These are phyloP conservation scores for Tridacna crocea DNA, from an alignment of 2,888 invertebrate genomes.

Conservation along the genomic window DNA sequence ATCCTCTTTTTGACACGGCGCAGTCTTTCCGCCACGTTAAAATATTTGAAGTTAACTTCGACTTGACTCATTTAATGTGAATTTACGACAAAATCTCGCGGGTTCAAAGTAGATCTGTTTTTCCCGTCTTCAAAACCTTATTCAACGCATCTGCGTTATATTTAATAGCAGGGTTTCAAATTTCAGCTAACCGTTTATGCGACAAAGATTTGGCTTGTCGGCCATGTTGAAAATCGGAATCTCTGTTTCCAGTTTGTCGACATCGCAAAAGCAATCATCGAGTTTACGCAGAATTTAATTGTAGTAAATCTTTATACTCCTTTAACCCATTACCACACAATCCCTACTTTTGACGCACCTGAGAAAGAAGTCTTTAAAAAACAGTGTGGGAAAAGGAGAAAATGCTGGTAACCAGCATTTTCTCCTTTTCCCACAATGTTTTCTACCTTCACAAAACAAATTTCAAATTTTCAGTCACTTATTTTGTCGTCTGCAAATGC, in stretches of 20 bases:
- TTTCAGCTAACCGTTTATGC: neutral
- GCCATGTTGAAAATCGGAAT: neutral
- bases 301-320: no score
- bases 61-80: conserved; percentile 18
- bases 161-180: conserved; percentile 6
- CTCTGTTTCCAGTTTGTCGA: no score
- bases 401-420: neutral
- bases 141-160: conserved; percentile 16
- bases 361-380: neutral
- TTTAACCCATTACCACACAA: no score
- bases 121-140: neutral
- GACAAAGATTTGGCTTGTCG: neutral
- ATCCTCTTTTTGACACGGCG: no score
- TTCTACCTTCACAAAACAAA: neutral
- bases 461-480: no score
- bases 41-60: conserved; percentile 1
- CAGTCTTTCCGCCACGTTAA: neutral
- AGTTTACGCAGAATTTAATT: no score
- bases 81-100: neutral
- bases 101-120: no score
- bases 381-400: neutral
- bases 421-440: neutral
- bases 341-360: no score
- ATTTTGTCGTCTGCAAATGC: neutral
- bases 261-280: no score